A percentile compares a stretch with the other conserved stretches of the same genome.
phyloP scores from a whole-genome alignment of 1,140 invertebrate genomes.

The Cylas formicarius region DNA sequence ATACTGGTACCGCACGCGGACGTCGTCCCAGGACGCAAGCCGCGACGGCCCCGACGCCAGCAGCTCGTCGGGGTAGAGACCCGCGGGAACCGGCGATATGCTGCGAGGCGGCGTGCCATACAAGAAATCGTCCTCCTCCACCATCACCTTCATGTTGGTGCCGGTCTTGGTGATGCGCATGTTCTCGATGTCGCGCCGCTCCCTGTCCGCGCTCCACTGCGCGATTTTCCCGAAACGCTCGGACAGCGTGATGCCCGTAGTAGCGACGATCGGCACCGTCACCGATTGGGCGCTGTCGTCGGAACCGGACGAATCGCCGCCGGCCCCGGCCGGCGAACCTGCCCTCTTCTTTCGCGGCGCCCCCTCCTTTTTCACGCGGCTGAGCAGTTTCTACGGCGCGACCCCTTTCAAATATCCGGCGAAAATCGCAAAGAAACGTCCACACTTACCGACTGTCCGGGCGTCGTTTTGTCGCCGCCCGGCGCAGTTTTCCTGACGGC shows the following conservation, averaged over 20 bases:
- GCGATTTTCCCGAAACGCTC: conserved; percentile 85
- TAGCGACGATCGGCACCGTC: conserved; percentile 38
- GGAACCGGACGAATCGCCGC: conserved; percentile 40
- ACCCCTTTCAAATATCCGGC: no score
- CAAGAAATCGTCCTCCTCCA: conserved; percentile 52
- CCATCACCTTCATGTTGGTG: conserved; percentile 66
- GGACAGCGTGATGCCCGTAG: conserved; percentile 58
- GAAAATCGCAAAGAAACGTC: no score
- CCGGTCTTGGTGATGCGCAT: conserved; percentile 75
- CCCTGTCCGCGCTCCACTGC: conserved; percentile 73
- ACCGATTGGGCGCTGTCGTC: conserved; percentile 40
- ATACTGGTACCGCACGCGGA: conserved; percentile 74
- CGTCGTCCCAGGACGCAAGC: conserved; percentile 75
- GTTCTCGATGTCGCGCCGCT: conserved; percentile 68
- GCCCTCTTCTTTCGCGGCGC: conserved; percentile 26
- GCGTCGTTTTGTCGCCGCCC: background rate
- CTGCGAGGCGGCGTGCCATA: conserved; percentile 43
- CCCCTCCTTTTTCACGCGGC: conserved; percentile 39
- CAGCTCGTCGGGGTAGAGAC: conserved; percentile 69
- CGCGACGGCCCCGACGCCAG: conserved; percentile 61
- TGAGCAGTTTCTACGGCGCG: no score
- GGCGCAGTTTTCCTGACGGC: background rate
- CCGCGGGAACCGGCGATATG: conserved; percentile 61
- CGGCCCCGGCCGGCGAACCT: conserved; percentile 32
- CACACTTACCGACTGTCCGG: background rate